Evolutionary conservation across 2,113 vertebrate genomes (phyloP), one percentile per base, ranked within the genome.

Genomic region (Tenrec ecaudatus): DNA sequence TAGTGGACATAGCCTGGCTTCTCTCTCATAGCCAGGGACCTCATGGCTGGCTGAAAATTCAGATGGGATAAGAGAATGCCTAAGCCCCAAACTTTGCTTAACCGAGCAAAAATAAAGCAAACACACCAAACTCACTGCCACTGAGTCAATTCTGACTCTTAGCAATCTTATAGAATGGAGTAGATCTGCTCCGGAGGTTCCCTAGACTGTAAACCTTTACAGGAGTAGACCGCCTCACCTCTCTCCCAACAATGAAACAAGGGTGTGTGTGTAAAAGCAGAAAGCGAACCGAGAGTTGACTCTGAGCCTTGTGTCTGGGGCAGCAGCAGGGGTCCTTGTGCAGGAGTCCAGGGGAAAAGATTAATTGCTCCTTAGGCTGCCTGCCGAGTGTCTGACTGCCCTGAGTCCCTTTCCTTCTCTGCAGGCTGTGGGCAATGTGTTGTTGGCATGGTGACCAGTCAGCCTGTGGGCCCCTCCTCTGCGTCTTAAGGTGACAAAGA

Each of bases 361-460:
- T 12, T 0, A 22, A 16, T 62, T 10, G 6, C 60, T 78, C n/a
- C 57, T 53, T 10, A 3, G 19, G 47, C 12, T 53, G 47, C 12
- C 47, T 29, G 57, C 60, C 2, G 25, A 73, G 4, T 1, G 8
- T 25, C 81, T 1, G 1, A 3, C 40, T 0, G 19, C 82, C 58
- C 57, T n/a, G 3, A 2, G 25, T 23, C 64, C 25, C 64, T 60
- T 60, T 83, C 77, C 33, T 40, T 82, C 68, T 91, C 47, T 10
- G 1, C 14, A 38, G 71, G 89, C 79, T 25, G 69, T 62, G 85
- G 93, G 85, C 85, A 82, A 40, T 60, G 83, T 20, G 25, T 5
- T 64, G 95, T 96, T 96, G 94, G 96, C 95, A 94, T 94, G 95
- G 96, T 96, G 96, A 96, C 93, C 86, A 82, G 76, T 33, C 60